Evolutionary conservation across 2,797 vertebrate species (phyloP), one percentile per base, ranked within the genome.

Genomic region (Characodon lateralis): DNA sequence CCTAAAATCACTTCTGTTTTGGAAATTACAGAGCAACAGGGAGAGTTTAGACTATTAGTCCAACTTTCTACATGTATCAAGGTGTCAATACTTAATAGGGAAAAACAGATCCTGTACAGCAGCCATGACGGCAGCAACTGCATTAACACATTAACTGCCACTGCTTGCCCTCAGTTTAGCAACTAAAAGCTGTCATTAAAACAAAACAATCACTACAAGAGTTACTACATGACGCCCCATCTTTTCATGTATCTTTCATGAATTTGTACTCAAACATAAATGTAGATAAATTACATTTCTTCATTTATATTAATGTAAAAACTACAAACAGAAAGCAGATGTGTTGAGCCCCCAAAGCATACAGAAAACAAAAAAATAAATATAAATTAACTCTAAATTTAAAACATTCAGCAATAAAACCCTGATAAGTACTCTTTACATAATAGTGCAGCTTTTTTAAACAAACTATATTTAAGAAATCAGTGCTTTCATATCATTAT

Each of bases 401-500:
- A 74, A 72, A 71, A 83, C 78, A 84, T 85, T 86, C 48, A 84
- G 53, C 1, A 69, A 83, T 20, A 72, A 59, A 80, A n/a, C 50
- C 72, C 8, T 75, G 58, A 82, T 20, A 70, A 71, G 75, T 2
- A 68, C 26, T 51, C 35, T 20, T 75, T 75, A 65, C 5, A 12
- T n/a, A 80, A 72, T 75, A 90, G 86, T 88, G 88, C 90, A 88
- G 78, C 74, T 68, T 75, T 56, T n/a, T 56, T 24, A 78, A 70
- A 77, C 39, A 74, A 50, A 79, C 72, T n/a, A 31, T 8, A 76
- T 35, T 39, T 35, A 72, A 72, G 77, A 85, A 82, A 85, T 90
- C 87, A 91, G 90, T 89, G 89, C 91, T 58, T 86, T 83, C 50
- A 80, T 76, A 48, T 66, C 26, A 51, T 76, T 71, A 63, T 14